Evolutionary conservation across 2,888 invertebrate genomes (phyloP).

Genomic region (Orthonychiurus folsomi): DNA sequence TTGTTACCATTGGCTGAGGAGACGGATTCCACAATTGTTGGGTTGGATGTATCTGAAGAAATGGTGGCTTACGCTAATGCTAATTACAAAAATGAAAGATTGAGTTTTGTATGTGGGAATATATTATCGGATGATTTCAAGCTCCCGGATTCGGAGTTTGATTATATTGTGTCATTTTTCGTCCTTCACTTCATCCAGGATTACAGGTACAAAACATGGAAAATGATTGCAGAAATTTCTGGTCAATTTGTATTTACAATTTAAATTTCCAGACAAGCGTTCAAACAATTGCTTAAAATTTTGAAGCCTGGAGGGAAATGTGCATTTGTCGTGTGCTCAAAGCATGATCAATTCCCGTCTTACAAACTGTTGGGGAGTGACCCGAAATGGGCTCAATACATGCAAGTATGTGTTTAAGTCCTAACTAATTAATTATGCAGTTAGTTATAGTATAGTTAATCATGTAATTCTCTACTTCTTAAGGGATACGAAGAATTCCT

Average conservation of each 20-base stretch:
- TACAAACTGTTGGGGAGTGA: not conserved
- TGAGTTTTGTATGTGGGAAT: constrained; percentile 3
- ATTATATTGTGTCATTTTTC: not conserved
- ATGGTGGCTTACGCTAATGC: constrained; percentile 1
- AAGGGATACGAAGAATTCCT: not conserved
- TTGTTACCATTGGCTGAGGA: constrained; percentile 2
- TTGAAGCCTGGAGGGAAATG: not conserved
- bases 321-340: not conserved
- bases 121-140: not conserved
- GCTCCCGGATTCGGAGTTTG: not conserved
- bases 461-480: no score
- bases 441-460: no score
- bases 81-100: not conserved
- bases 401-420: not conserved
- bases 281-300: no score
- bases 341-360: not conserved
- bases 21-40: constrained; percentile 4
- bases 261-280: no score
- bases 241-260: no score
- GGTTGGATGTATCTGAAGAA: constrained; percentile 7
- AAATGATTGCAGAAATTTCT: no score
- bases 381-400: not conserved
- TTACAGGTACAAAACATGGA: not conserved
- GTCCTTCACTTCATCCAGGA: not conserved
- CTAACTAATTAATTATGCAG: no score